phyloP scores from a whole-genome alignment of 1,140 invertebrate genomes.

The Nasonia longicornis region DNA sequence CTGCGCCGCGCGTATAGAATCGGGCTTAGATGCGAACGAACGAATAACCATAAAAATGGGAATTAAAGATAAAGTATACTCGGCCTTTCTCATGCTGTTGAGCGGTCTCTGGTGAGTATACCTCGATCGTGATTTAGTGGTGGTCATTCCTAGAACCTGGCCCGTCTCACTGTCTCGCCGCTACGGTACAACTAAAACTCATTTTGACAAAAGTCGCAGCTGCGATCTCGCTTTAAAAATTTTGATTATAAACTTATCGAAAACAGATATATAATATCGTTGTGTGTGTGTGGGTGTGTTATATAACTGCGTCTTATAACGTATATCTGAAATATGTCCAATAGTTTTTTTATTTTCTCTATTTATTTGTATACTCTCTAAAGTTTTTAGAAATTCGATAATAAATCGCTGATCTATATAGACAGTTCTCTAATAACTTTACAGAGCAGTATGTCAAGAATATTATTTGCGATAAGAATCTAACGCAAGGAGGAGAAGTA shows the following conservation, averaged over 20 bases:
- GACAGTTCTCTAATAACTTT: background rate
- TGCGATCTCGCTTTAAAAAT: background rate
- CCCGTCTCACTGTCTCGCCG: background rate
- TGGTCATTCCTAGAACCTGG: background rate
- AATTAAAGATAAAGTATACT: slow-evolving; percentile 64
- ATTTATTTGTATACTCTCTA: background rate
- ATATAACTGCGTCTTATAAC: background rate
- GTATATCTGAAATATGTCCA: background rate
- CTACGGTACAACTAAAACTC: background rate
- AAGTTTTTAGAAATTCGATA: background rate
- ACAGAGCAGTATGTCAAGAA: background rate
- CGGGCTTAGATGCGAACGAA: background rate
- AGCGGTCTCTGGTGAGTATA: slow-evolving; percentile 69
- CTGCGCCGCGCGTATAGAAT: background rate
- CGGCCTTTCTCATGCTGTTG: slow-evolving; percentile 70
- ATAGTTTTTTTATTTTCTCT: background rate
- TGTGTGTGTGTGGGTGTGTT: too few species aligned
- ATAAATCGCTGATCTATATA: too few species aligned
- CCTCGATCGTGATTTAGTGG: slow-evolving; percentile 46
- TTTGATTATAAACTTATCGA: background rate
- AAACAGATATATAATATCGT: too few species aligned
- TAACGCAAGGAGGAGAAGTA: background rate
- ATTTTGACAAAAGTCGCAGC: background rate
- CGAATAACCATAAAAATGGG: slow-evolving; percentile 48
- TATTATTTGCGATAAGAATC: background rate